phyloP scores from a whole-genome alignment of 2,113 vertebrate species.

The Alosa alosa region DNA sequence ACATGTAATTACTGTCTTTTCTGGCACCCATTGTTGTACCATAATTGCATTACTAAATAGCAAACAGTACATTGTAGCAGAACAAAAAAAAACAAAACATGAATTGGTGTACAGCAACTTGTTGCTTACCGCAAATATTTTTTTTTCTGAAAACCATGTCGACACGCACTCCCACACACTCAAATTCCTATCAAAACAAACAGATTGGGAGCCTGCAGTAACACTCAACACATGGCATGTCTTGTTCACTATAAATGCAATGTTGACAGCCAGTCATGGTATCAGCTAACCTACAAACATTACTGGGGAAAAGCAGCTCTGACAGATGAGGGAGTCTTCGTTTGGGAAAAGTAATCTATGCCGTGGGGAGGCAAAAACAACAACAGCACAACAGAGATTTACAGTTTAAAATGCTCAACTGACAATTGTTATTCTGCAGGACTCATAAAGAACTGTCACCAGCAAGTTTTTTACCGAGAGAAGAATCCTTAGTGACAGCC shows the following conservation, averaged over 20 bases:
- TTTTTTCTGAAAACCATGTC: neutral
- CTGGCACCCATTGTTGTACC: neutral
- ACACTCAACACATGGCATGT: neutral
- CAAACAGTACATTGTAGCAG: neutral
- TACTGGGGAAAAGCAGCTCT: neutral
- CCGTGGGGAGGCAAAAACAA: neutral
- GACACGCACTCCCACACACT: constrained; percentile 7
- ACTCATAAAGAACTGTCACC: constrained; percentile 53
- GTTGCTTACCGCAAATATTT: neutral
- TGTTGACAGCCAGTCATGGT: constrained; percentile 2
- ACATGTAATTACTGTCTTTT: neutral
- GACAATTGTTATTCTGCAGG: constrained; percentile 53
- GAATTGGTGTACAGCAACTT: neutral
- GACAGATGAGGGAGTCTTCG: neutral
- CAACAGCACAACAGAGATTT: neutral
- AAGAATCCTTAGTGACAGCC: constrained; percentile 57
- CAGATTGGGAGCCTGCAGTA: neutral
- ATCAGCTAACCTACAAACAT: neutral
- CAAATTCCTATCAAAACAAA: constrained; percentile 8
- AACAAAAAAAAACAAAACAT: neutral
- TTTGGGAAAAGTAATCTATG: constrained; percentile 12
- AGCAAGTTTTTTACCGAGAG: constrained; percentile 37
- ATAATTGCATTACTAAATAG: neutral
- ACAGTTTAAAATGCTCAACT: constrained; percentile 30
- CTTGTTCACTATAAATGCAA: neutral